These are phyloP conservation scores for Dreissena polymorpha DNA, from an alignment of 1,140 invertebrate genomes.

Conservation along the genomic window DNA sequence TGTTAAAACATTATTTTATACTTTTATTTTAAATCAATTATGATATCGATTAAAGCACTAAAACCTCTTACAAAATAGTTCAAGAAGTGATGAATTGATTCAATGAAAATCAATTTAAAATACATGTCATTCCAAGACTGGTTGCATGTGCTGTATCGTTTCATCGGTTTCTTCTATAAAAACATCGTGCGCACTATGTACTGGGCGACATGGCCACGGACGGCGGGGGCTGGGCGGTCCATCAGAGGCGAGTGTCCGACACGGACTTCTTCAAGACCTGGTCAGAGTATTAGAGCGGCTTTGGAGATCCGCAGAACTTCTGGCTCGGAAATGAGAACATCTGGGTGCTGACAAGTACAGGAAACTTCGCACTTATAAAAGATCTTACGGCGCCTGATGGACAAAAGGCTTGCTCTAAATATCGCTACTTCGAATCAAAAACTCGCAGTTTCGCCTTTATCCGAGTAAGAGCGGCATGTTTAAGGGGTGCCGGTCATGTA, in stretches of 20 bases:
- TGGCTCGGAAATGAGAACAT: conserved; percentile 81
- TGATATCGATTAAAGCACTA: no score
- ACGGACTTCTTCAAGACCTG: background rate
- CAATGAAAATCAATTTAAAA: no score
- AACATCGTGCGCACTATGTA: no score
- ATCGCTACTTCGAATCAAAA: background rate
- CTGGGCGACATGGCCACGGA: background rate
- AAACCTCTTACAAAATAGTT: no score
- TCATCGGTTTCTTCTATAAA: no score
- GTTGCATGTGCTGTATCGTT: no score
- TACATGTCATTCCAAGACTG: no score
- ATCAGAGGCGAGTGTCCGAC: conserved; percentile 8
- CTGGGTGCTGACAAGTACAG: background rate
- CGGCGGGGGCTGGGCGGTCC: conserved; percentile 8
- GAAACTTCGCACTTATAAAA: background rate
- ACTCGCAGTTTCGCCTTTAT: background rate
- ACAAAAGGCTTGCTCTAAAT: background rate
- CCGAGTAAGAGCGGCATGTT: conserved; percentile 10
- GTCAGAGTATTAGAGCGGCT: conserved; percentile 93
- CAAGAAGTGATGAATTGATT: no score
- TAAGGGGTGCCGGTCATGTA: background rate
- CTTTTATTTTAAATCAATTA: no score
- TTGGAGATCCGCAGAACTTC: conserved; percentile 88
- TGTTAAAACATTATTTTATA: no score
- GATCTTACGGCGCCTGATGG: conserved; percentile 14